phyloP scores from a whole-genome alignment of 2,113 vertebrate genomes.

The Puffinus mauretanicus region DNA sequence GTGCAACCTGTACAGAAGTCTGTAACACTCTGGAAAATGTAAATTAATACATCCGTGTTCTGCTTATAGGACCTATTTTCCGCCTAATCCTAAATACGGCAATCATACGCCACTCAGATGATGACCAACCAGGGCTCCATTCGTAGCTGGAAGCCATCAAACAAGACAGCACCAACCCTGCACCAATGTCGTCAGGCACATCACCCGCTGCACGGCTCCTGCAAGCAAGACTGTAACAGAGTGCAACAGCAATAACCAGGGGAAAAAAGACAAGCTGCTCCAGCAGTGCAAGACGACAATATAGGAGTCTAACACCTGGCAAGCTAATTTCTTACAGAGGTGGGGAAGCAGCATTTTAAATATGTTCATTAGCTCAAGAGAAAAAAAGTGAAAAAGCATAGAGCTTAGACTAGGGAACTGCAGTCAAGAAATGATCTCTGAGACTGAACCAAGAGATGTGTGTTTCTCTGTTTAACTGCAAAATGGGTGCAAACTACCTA shows the following conservation, averaged over 20 bases:
- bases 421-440: not conserved
- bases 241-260: not conserved
- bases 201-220: not conserved
- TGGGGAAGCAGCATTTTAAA: not conserved
- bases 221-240: not conserved
- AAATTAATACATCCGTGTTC: not conserved
- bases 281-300: not conserved
- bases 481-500: not conserved
- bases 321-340: not conserved
- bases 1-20: not conserved
- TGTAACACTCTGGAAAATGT: not conserved
- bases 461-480: not conserved
- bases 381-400: too few relatives aligned
- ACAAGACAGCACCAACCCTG: not conserved
- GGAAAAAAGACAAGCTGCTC: not conserved
- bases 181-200: fast-evolving
- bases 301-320: not conserved
- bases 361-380: not conserved
- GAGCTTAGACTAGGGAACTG: not conserved
- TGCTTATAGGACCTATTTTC: not conserved
- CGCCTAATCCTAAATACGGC: not conserved
- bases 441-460: not conserved
- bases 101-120: not conserved
- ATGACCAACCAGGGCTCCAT: not conserved
- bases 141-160: not conserved